Conservation (phyloP, 2,888 invertebrate species). For the Antheraea assamensis region DNA sequence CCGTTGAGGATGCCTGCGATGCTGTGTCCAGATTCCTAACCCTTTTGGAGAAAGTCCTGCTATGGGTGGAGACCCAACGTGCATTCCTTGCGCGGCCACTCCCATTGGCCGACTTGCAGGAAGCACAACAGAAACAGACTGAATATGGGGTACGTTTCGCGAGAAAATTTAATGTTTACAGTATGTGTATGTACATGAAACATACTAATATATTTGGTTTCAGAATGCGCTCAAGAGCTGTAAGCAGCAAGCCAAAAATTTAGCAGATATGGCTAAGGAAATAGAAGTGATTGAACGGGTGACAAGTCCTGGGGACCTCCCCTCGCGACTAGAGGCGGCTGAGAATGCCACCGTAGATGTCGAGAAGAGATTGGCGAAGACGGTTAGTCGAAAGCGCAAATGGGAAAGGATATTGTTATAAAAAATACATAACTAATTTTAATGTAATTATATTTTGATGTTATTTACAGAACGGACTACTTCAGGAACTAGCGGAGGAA, state of each 20-base stretch:
- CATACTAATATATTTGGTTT: slow-evolving; percentile 45
- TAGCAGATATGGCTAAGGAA: slow-evolving; percentile 96
- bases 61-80: slow-evolving; percentile 92
- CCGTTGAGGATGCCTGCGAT: slow-evolving; percentile 93
- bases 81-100: slow-evolving; percentile 90
- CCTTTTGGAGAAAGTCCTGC: slow-evolving; percentile 90
- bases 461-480: slow-evolving; percentile 87
- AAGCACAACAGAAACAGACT: slow-evolving; percentile 92
- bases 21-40: slow-evolving; percentile 94
- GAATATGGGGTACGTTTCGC: slow-evolving; percentile 89
- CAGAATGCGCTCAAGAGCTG: slow-evolving; percentile 94
- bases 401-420: background rate
- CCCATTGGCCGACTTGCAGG: slow-evolving; percentile 88
- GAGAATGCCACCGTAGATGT: slow-evolving; percentile 93
- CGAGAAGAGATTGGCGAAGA: slow-evolving; percentile 91
- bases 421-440: background rate
- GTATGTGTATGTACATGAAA: background rate
- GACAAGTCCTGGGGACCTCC: slow-evolving; percentile 92
- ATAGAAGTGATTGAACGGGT: slow-evolving; percentile 92
- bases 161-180: background rate
- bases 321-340: slow-evolving; percentile 91
- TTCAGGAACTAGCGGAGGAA: slow-evolving; percentile 96
- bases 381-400: slow-evolving; percentile 80
- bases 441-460: slow-evolving; percentile 24
- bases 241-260: slow-evolving; percentile 92